Evolutionary conservation across 2,113 vertebrate genomes (phyloP), one percentile per base, ranked within the genome.

Genomic region (Trinectes maculatus): DNA sequence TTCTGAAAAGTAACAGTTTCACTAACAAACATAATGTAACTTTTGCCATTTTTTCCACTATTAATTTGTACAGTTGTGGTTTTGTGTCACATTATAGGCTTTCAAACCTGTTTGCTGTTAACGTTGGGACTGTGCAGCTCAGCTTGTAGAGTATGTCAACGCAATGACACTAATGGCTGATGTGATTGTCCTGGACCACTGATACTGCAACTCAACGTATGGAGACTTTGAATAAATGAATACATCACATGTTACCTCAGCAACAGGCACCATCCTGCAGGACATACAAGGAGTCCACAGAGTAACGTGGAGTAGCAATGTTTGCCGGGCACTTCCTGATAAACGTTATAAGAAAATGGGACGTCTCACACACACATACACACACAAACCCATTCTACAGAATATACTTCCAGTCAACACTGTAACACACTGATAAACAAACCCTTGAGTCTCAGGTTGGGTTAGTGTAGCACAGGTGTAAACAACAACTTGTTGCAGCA

Each of bases 91-190:
- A 13, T 59, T 16, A 6, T 18, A 2, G 36, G 48, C 36, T 39
- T 18, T 63, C 37, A 15, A 4, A 1, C 34, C 53, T 80, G 71
- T 59, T 59, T 70, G 21, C 28, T 53, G 58, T n/a, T n/a, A 31
- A 37, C 19, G 57, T 7, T 26, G 8, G 37, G n/a, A 51, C 34
- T 70, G 26, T 21, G 34, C 8, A 12, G 36, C 62, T 61, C 36
- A 29, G 26, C 16, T 34, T 53, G 34, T 11, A 13, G n/a, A n/a
- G n/a, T n/a, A n/a, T 19, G 42, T 43, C 8, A 7, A 4, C 16
- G 59, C 11, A 36, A 13, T 49, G 22, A 18, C 12, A 21, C 43
- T 42, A 19, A 43, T 29, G 22, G 29, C 36, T 22, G 5, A 43
- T 44, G 66, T 25, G 22, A 33, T n/a, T 47, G 47, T 21, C 28